Evolutionary conservation across 2,797 vertebrate species (phyloP), one percentile per base, ranked within the genome.

Genomic region (Siniperca obscura): DNA sequence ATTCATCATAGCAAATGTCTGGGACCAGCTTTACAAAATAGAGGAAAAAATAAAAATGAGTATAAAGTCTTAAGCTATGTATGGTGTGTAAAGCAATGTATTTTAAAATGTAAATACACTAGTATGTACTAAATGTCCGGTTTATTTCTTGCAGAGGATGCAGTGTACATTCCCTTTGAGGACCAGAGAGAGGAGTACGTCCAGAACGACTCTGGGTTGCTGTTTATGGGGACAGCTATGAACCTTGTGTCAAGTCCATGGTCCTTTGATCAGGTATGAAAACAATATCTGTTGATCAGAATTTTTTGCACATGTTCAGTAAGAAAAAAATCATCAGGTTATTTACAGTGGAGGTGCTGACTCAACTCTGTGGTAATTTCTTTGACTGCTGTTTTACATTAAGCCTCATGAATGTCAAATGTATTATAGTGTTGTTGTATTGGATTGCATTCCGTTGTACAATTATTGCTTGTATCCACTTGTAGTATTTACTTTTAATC

Each of bases 181-280:
- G 91, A 93, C 69, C 92, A 94, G 89, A 93, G 95, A 80, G 90
- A 94, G 68, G 96, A 96, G 70, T 96, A 92, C 65, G 70, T 96
- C 69, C 91, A 57, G 84, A 95, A 81, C 12, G 95, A 96, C 85
- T 89, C 87, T 2, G 94, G 95, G 0, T 30, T 96, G 76, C 80
- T 96, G 65, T 96, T 94, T 53, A 93, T 93, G 90, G 96, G 96
- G 8, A 93, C 95, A 0, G 0, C 91, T 0, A 68, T 22, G 59
- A 95, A 93, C 78, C 0, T 90, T 0, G 84, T 69, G 38, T 61
- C 87, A 34, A 95, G 92, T 80, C 92, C 96, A 0, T 96, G 96
- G 96, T 94, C 93, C 14, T 95, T 95, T 76, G 95, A 95, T 90
- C 95, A 93, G 95, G 96, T 96, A 86, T 79, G 86, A 50, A 48